Conservation (phyloP, 2,113 vertebrate species). For the Platycercus adscitus region DNA sequence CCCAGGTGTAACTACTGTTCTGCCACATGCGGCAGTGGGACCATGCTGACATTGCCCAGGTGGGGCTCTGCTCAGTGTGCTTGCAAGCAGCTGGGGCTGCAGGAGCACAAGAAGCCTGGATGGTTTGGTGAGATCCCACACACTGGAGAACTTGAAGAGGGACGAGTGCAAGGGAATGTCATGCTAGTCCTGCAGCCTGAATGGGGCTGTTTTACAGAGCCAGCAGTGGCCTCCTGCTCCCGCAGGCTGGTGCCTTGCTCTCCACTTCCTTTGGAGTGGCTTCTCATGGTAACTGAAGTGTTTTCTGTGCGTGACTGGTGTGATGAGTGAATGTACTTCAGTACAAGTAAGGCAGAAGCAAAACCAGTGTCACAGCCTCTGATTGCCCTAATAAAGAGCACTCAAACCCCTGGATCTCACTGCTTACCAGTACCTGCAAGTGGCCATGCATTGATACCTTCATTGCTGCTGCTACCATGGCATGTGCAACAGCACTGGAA, state of each 20-base stretch:
- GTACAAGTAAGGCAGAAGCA: background rate
- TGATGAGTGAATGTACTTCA: background rate
- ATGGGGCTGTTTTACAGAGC: background rate
- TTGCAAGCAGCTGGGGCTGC: background rate
- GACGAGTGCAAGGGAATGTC: accelerated
- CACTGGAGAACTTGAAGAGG: background rate
- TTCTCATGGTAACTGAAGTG: background rate
- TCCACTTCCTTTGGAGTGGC: accelerated
- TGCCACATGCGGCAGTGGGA: accelerated
- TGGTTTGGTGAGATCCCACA: background rate
- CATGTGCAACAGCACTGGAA: background rate
- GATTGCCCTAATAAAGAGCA: background rate
- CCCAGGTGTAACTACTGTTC: background rate
- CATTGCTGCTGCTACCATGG: background rate
- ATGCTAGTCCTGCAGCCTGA: background rate
- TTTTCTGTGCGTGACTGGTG: background rate
- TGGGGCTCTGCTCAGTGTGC: background rate
- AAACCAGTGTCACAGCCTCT: background rate
- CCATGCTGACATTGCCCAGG: background rate
- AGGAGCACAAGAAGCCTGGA: background rate
- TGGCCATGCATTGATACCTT: accelerated
- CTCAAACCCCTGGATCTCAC: background rate
- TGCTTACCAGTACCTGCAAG: background rate
- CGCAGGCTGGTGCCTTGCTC: background rate
- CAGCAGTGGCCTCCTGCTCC: background rate